These are phyloP conservation scores for Drymodes brunneopygia DNA, from an alignment of 2,113 vertebrate genomes.

Conservation along the genomic window DNA sequence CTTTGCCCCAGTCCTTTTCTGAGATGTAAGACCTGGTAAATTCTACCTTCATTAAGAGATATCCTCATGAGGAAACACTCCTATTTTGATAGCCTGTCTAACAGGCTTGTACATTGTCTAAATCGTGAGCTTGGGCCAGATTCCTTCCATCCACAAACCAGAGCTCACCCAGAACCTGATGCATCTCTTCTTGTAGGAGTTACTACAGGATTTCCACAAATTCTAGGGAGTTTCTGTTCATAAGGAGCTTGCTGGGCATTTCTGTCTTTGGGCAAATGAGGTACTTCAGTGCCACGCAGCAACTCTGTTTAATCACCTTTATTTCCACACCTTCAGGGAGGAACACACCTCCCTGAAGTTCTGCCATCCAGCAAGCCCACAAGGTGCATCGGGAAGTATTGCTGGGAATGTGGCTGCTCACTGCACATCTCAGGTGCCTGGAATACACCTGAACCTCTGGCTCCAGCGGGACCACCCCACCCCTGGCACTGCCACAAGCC, in stretches of 20 bases:
- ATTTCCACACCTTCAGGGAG: not conserved
- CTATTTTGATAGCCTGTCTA: too few relatives aligned
- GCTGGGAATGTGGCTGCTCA: not conserved
- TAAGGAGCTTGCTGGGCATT: not conserved
- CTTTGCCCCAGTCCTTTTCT: not conserved
- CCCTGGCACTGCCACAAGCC: not conserved
- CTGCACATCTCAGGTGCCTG: not conserved
- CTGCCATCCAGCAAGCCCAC: not conserved
- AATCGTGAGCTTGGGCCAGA: not conserved
- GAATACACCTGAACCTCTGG: not conserved
- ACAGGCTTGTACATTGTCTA: accelerated
- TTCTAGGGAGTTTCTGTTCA: not conserved
- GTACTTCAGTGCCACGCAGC: not conserved
- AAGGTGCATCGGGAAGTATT: not conserved
- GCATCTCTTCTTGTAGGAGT: not conserved
- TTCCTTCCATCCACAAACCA: not conserved
- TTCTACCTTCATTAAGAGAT: not conserved
- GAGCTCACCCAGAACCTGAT: not conserved
- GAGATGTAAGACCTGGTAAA: not conserved
- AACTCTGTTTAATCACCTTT: not conserved
- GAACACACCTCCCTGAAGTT: not conserved
- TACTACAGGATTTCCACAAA: not conserved
- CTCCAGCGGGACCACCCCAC: accelerated
- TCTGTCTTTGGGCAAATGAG: not conserved
- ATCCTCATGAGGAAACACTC: not conserved